phyloP scores from a whole-genome alignment of 2,888 invertebrate species.

The Listrodromus nycthemerus region DNA sequence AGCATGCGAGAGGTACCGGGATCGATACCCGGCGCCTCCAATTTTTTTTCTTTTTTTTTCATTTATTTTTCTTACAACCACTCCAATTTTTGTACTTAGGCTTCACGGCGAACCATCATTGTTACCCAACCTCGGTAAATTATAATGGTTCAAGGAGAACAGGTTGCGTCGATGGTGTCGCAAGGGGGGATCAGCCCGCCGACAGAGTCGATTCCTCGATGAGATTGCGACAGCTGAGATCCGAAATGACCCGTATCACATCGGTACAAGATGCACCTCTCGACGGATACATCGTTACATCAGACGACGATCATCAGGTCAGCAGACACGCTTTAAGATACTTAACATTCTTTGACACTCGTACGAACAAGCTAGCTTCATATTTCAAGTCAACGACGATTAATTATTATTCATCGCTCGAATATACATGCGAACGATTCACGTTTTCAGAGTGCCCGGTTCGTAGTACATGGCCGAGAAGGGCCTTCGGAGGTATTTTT shows the following conservation, averaged over 20 bases:
- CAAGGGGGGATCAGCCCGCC: slow-evolving; percentile 81
- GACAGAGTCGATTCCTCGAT: slow-evolving; percentile 84
- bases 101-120: slow-evolving; percentile 58
- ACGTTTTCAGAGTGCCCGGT: slow-evolving; percentile 75
- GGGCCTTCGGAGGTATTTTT: slow-evolving; percentile 75
- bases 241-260: slow-evolving; percentile 85
- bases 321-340: slow-evolving; percentile 38
- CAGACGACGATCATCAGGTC: slow-evolving; percentile 93
- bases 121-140: slow-evolving; percentile 69
- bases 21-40: slow-evolving; percentile 74
- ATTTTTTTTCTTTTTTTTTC: slow-evolving; percentile 55
- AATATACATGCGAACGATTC: slow-evolving; percentile 29
- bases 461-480: slow-evolving; percentile 71
- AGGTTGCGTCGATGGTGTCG: slow-evolving; percentile 72
- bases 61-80: slow-evolving; percentile 23
- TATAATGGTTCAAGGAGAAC: slow-evolving; percentile 77
- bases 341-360: neutral
- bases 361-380: neutral
- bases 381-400: neutral
- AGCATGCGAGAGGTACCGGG: slow-evolving; percentile 74
- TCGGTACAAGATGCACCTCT: slow-evolving; percentile 85
- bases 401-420: neutral
- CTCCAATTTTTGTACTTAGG: slow-evolving; percentile 55
- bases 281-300: slow-evolving; percentile 92
- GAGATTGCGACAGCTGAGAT: slow-evolving; percentile 83